Evolutionary conservation across 2,113 vertebrate species (phyloP).

Genomic region (Sinocyclocheilus rhinocerous): DNA sequence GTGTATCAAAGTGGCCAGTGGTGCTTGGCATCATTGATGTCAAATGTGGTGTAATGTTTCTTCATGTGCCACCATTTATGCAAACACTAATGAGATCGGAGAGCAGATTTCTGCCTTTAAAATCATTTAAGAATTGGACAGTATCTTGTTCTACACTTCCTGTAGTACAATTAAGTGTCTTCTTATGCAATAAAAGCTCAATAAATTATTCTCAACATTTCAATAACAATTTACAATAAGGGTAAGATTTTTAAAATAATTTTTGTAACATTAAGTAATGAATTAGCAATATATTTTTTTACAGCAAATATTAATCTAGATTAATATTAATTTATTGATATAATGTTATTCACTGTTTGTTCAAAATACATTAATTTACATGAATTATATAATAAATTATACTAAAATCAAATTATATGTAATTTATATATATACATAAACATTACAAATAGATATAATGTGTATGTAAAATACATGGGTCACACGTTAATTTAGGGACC

Average conservation of each 20-base stretch:
- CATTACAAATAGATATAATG: too few species aligned
- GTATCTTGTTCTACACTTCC: not conserved
- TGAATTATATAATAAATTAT: not conserved
- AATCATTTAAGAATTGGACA: not conserved
- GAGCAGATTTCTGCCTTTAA: not conserved
- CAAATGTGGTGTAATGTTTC: not conserved
- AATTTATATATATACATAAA: too few species aligned
- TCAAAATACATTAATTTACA: not conserved
- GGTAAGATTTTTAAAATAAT: not conserved
- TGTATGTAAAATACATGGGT: too few species aligned
- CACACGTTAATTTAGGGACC: too few species aligned
- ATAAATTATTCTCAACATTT: not conserved
- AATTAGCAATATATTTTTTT: not conserved
- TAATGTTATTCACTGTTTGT: not conserved
- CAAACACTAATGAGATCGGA: not conserved
- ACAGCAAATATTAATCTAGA: not conserved
- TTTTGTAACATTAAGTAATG: not conserved
- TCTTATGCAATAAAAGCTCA: not conserved
- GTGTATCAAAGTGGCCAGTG: too few species aligned
- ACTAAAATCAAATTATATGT: not conserved
- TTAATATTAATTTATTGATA: not conserved
- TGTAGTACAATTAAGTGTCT: not conserved
- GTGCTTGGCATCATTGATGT: not conserved
- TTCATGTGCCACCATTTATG: not conserved
- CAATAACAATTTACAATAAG: not conserved